phyloP scores from a whole-genome alignment of 2,113 vertebrate genomes.

The Serinus canaria region DNA sequence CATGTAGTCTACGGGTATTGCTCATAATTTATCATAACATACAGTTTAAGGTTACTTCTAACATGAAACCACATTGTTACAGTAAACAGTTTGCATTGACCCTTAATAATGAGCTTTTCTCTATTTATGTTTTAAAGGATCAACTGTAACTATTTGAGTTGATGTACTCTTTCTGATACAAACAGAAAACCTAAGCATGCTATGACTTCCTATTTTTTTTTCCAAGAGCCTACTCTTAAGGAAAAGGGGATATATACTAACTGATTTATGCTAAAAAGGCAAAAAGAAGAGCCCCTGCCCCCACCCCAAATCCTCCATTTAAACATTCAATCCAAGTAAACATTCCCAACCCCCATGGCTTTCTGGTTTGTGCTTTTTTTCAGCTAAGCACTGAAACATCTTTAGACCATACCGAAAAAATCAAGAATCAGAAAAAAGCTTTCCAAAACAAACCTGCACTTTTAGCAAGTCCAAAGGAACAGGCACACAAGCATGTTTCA shows the following conservation, averaged over 20 bases:
- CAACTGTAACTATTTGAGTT: neutral
- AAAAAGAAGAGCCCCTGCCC: neutral
- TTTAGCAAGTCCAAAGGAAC: constrained; percentile 50
- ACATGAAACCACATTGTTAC: neutral
- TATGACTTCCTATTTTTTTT: neutral
- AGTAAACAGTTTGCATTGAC: neutral
- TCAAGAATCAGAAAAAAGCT: neutral
- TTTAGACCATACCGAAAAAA: constrained; percentile 50
- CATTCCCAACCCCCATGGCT: neutral
- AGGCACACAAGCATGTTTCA: constrained; percentile 29
- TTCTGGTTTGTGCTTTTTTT: constrained; percentile 1
- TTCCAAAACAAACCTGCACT: constrained; percentile 63
- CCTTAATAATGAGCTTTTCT: neutral
- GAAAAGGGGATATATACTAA: neutral
- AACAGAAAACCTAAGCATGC: neutral
- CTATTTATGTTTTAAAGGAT: neutral
- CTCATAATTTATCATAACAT: neutral
- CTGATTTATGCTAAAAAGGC: neutral
- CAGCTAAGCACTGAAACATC: constrained; percentile 52
- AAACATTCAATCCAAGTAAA: neutral
- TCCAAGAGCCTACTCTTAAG: neutral
- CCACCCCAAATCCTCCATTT: constrained; percentile 24
- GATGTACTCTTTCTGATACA: neutral
- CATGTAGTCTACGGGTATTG: neutral
- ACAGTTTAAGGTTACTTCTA: neutral